Percentiles rank a stretch among this genome's conserved stretches.
Evolutionary conservation across 2,113 vertebrate species (phyloP).

Genomic region (Heterocephalus glaber): DNA sequence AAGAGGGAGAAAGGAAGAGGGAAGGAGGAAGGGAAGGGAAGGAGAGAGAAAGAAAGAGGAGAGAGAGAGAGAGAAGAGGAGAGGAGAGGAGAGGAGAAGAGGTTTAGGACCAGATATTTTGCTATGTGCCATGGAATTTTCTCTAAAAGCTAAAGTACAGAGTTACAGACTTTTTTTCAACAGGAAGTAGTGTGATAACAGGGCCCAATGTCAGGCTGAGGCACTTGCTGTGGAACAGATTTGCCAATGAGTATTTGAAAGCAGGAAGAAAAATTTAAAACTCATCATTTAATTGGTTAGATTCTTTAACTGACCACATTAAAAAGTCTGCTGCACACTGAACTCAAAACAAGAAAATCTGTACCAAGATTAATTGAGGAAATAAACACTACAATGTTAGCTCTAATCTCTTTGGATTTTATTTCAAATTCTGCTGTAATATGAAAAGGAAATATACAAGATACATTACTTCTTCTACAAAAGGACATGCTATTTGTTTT

Average conservation of each 20-base stretch:
- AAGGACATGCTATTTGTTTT: constrained; percentile 90
- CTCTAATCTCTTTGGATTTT: constrained; percentile 86
- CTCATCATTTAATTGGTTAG: constrained; percentile 83
- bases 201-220: constrained; percentile 91
- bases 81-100: not conserved
- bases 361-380: constrained; percentile 87
- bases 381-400: constrained; percentile 84
- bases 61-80: no score
- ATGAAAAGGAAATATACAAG: constrained; percentile 90
- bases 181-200: no score
- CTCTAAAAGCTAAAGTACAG: not conserved
- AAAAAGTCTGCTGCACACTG: constrained; percentile 88
- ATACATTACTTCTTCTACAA: constrained; percentile 90
- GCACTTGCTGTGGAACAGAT: constrained; percentile 95
- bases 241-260: constrained; percentile 96
- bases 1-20: not conserved
- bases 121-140: not conserved
- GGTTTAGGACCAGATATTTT: not conserved
- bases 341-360: constrained; percentile 87
- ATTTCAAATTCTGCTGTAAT: constrained; percentile 89
- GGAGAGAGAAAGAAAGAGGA: not conserved
- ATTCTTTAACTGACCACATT: constrained; percentile 87
- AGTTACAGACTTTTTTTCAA: no score
- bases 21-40: not conserved
- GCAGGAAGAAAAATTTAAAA: constrained; percentile 90